These are phyloP conservation scores for Acanthisitta chloris DNA, from an alignment of 2,113 vertebrate genomes.

Conservation along the genomic window DNA sequence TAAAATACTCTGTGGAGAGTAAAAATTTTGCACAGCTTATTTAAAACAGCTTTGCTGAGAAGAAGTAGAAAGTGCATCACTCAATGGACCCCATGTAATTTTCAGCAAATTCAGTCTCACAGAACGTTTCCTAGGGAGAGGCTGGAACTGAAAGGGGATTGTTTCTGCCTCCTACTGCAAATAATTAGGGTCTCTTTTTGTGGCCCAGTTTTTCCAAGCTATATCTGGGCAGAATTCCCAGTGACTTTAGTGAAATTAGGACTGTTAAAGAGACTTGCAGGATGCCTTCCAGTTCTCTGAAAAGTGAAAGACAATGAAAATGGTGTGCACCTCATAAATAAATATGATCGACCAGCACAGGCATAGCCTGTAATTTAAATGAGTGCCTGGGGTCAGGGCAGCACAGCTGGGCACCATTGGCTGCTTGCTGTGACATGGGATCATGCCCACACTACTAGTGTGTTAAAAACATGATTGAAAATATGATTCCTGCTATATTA, in stretches of 20 bases:
- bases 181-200: background rate
- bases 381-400: background rate
- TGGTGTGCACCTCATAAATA: background rate
- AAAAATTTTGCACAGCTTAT: background rate
- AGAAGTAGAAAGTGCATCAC: background rate
- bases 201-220: background rate
- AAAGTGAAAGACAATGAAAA: background rate
- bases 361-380: background rate
- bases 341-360: background rate
- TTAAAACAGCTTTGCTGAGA: background rate
- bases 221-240: background rate
- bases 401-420: background rate
- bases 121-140: background rate
- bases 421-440: background rate
- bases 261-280: background rate
- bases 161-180: background rate
- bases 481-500: background rate
- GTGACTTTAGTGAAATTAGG: background rate
- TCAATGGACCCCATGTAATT: background rate
- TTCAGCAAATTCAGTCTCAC: background rate
- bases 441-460: background rate
- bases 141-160: background rate
- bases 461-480: background rate
- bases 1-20: background rate
- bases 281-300: background rate